Evolutionary conservation across 2,888 invertebrate species (phyloP), one percentile per base, ranked within the genome.

Genomic region (Vesta saturnalis): DNA sequence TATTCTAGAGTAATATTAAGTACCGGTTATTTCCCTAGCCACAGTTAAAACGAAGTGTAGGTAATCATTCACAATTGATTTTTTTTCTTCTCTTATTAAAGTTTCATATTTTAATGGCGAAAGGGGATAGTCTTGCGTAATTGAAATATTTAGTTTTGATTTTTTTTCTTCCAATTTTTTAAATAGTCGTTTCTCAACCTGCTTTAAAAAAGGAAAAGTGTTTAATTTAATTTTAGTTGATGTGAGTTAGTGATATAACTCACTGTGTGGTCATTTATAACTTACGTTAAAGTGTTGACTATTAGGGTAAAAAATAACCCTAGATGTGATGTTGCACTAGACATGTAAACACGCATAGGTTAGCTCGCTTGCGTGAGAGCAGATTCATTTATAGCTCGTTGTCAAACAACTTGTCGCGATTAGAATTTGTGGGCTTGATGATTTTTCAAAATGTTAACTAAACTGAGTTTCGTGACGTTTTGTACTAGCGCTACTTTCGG

Each of bases 371-470:
- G 80, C 80, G 78, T 79, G 80, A 74, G 76, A 74, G 73, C 74
- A 69, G 71, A 69, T 74, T 78, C 74, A 79, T 81, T 80, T 80
- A 79, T 79, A 78, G 78, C 39, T 39, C n/a, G 39, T 39, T 39
- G 39, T 39, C n/a, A 39, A 39, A 39, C 39, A 39, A 10, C 39
- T 39, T 39, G 39, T 39, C 39, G 39, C 39, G 39, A 39, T 39
- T 39, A 39, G 39, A 10, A n/a, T 39, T 39, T 39, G 39, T 39
- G n/a, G n/a, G 39, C 39, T 4, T 39, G 39, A n/a, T n/a, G 2
- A 39, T 39, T 6, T 4, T 39, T 39, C 39, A n/a, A 39, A 39
- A 39, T n/a, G 39, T 39, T 39, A 39, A 39, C 39, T 39, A n/a
- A 39, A 39, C n/a, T n/a, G 8, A 3, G 12, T 8, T 39, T 39